These are phyloP conservation scores for Himalopsyche tibetana DNA, from an alignment of 2,888 invertebrate genomes.

Conservation along the genomic window DNA sequence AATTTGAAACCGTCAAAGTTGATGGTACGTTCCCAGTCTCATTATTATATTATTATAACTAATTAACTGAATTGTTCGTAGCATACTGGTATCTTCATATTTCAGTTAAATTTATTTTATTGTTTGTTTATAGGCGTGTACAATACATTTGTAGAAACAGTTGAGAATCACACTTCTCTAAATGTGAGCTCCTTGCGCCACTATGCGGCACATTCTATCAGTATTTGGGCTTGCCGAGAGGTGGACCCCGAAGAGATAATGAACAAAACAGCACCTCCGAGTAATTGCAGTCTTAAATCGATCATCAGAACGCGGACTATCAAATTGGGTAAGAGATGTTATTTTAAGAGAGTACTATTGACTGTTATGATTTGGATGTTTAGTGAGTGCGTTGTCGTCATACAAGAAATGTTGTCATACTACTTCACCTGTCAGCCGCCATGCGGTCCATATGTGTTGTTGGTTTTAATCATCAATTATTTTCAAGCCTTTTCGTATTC, in stretches of 20 bases:
- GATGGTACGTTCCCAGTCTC: conserved; percentile 48
- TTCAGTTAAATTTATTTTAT: neutral
- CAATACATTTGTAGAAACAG: conserved; percentile 27
- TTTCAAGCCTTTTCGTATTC: too few species aligned
- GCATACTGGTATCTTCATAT: too few species aligned
- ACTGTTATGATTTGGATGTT: too few species aligned
- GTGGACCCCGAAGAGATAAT: conserved; percentile 74
- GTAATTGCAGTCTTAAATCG: conserved; percentile 77
- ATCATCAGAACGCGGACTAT: conserved; percentile 75
- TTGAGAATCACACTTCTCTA: conserved; percentile 72
- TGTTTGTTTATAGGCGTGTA: conserved; percentile 47
- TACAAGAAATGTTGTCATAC: too few species aligned
- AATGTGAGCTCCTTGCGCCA: conserved; percentile 83
- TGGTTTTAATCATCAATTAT: too few species aligned
- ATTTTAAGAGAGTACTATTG: neutral
- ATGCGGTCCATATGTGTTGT: too few species aligned
- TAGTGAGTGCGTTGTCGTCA: too few species aligned
- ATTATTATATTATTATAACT: too few species aligned
- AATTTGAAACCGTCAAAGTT: conserved; percentile 52
- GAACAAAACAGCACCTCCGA: conserved; percentile 67
- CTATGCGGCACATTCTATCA: conserved; percentile 86
- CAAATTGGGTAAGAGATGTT: conserved; percentile 69
- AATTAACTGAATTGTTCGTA: too few species aligned
- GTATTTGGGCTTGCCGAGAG: conserved; percentile 87
- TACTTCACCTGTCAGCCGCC: too few species aligned